Percentiles rank a stretch among this genome's conserved stretches.
Evolutionary conservation across 2,888 invertebrate genomes (phyloP).

Genomic region (Sesia bembeciformis): DNA sequence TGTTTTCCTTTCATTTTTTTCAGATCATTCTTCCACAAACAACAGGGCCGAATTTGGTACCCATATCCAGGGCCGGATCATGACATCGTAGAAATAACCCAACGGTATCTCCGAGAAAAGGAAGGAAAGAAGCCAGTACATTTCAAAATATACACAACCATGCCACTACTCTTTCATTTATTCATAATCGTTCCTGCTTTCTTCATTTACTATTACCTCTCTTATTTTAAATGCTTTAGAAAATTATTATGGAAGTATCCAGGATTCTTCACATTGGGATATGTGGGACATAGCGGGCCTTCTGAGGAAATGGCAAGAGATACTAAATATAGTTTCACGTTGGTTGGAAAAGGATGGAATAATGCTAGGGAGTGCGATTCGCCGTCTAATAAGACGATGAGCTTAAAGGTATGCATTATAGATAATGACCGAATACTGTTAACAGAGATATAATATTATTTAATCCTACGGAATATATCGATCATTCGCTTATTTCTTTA

Average conservation of each 20-base stretch:
- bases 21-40: slow-evolving; percentile 38
- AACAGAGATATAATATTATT: too few relatives aligned
- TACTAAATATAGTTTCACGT: slow-evolving; percentile 26
- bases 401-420: slow-evolving; percentile 23
- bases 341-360: slow-evolving; percentile 34
- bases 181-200: slow-evolving; percentile 26
- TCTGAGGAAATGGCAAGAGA: slow-evolving; percentile 24
- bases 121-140: slow-evolving; percentile 23
- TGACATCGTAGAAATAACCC: slow-evolving; percentile 28
- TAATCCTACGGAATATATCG: too few relatives aligned
- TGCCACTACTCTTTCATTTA: slow-evolving; percentile 28
- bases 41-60: slow-evolving; percentile 29
- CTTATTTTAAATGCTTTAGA: slow-evolving; percentile 31
- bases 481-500: too few relatives aligned
- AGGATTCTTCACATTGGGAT: slow-evolving; percentile 30
- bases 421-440: too few relatives aligned
- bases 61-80: slow-evolving; percentile 38
- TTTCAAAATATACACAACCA: slow-evolving; percentile 30
- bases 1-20: slow-evolving; percentile 8
- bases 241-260: slow-evolving; percentile 32
- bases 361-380: slow-evolving; percentile 6
- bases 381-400: slow-evolving; percentile 13
- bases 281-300: slow-evolving; percentile 36
- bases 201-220: slow-evolving; percentile 28
- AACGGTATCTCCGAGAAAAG: slow-evolving; percentile 27